Evolutionary conservation across 2,888 invertebrate genomes (phyloP).

Genomic region (Drosophila nigricruria): DNA sequence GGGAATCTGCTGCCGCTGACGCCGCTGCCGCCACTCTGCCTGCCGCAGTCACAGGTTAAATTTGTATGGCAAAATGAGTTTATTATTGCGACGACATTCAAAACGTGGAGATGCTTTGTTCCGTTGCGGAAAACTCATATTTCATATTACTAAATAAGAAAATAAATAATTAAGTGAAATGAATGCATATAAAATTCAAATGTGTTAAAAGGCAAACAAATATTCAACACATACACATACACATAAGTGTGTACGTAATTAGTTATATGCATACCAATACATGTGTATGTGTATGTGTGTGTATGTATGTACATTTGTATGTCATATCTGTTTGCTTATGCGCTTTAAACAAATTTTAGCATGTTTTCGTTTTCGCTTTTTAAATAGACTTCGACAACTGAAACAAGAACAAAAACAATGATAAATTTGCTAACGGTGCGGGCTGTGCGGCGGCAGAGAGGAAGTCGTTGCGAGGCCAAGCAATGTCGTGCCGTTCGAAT

Average conservation of each 20-base stretch:
- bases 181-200: conserved; percentile 30
- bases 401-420: conserved; percentile 56
- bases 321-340: conserved; percentile 44
- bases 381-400: conserved; percentile 64
- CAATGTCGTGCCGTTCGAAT: conserved; percentile 70
- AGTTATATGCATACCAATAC: background rate
- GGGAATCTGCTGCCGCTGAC: conserved; percentile 36
- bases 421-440: conserved; percentile 38
- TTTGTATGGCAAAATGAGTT: conserved; percentile 66
- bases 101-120: conserved; percentile 55
- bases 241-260: background rate
- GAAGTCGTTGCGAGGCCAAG: conserved; percentile 54
- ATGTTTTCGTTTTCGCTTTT: conserved; percentile 65
- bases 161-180: conserved; percentile 46
- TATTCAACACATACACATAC: background rate
- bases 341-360: conserved; percentile 65
- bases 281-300: background rate
- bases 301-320: conserved; percentile 7
- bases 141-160: background rate
- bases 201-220: conserved; percentile 38
- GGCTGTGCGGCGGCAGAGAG: conserved; percentile 1
- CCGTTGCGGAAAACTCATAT: conserved; percentile 34
- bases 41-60: conserved; percentile 65
- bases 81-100: conserved; percentile 74
- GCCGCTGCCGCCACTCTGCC: conserved; percentile 30